Percentiles rank a stretch among this genome's conserved stretches.
Evolutionary conservation across 2,888 invertebrate genomes (phyloP).

Genomic region (Polyommatus iphigenia): DNA sequence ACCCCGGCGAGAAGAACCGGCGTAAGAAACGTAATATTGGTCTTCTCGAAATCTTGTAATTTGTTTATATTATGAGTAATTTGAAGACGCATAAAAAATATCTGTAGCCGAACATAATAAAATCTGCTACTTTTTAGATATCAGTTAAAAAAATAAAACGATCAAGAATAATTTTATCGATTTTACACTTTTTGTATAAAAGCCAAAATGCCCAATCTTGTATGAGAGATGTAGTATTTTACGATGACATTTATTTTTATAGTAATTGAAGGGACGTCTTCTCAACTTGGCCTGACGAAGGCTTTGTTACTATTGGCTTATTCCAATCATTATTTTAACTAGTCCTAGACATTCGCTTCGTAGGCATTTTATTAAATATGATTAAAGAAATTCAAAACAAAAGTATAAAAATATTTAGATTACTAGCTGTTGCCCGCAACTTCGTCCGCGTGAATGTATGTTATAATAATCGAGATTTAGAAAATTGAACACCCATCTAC

Average conservation of each 20-base stretch:
- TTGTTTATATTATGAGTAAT: no score
- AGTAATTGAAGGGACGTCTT: background rate
- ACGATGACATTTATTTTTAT: constrained; percentile 20
- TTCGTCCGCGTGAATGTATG: no score
- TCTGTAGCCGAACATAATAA: no score
- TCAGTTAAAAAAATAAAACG: background rate
- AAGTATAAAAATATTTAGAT: no score
- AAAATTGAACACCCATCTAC: no score
- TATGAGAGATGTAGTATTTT: constrained; percentile 9
- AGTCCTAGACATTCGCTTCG: background rate
- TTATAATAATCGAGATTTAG: no score
- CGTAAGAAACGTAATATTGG: no score
- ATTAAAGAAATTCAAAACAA: background rate
- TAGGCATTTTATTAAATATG: background rate
- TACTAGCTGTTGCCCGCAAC: no score
- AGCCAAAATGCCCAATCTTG: background rate
- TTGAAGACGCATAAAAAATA: no score
- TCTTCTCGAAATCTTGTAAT: no score
- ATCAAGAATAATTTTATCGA: background rate
- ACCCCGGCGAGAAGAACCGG: no score
- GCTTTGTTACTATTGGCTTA: background rate
- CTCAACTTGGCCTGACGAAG: background rate
- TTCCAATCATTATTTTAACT: background rate
- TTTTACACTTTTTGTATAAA: background rate
- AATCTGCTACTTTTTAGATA: background rate